These are phyloP conservation scores for Sebastiscus albofasciatus DNA, from an alignment of 2,797 vertebrate genomes.

Conservation along the genomic window DNA sequence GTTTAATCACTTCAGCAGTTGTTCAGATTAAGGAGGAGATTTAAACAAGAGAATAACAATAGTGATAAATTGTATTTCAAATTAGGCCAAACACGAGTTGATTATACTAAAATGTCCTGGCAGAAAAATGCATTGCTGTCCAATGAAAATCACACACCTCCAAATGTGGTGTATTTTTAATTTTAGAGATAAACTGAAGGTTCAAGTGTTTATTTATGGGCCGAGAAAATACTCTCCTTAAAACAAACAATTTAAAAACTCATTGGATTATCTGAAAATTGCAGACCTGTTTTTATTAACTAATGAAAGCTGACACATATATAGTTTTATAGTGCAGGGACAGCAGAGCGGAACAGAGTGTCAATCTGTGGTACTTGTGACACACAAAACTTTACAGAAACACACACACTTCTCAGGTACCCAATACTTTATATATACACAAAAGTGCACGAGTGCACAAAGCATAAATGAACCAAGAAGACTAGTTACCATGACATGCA, in stretches of 20 bases:
- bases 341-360: background rate
- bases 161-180: background rate
- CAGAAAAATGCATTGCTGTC: background rate
- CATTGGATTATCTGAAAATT: background rate
- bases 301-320: background rate
- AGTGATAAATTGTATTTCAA: background rate
- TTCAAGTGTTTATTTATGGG: background rate
- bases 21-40: conserved; percentile 41
- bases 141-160: background rate
- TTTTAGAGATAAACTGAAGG: background rate
- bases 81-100: background rate
- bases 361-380: background rate
- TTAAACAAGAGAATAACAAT: conserved; percentile 5
- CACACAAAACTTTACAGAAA: background rate
- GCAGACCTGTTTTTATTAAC: background rate
- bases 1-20: conserved; percentile 34
- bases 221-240: background rate
- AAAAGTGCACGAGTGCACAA: background rate
- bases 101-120: background rate
- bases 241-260: background rate
- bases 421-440: background rate
- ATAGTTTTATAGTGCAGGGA: background rate
- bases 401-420: background rate
- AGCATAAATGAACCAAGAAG: background rate
- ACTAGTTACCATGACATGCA: background rate